Conservation (phyloP, 2,797 vertebrate species). For the Chelon auratus region DNA sequence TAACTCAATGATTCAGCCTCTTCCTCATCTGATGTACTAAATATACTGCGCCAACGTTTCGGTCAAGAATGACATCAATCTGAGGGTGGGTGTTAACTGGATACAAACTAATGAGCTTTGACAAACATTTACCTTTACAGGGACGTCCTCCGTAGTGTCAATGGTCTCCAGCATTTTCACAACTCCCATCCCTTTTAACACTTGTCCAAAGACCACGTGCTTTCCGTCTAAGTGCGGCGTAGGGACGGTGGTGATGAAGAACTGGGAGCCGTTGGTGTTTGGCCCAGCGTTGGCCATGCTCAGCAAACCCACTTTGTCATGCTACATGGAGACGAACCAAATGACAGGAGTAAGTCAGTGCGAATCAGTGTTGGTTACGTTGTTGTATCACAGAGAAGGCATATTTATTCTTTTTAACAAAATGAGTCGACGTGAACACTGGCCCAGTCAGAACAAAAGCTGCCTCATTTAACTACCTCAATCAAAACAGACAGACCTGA, state of each 20-base stretch:
- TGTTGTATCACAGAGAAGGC: neutral
- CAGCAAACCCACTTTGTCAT: constrained; percentile 90
- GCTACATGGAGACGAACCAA: constrained; percentile 76
- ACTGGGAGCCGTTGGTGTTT: constrained; percentile 96
- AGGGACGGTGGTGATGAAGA: constrained; percentile 95
- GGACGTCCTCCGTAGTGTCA: constrained; percentile 90
- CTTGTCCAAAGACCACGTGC: constrained; percentile 95
- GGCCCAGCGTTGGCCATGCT: constrained; percentile 98
- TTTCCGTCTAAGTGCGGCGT: constrained; percentile 94
- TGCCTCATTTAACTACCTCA: no score
- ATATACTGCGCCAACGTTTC: neutral
- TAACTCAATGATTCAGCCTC: neutral
- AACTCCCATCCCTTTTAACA: constrained; percentile 93
- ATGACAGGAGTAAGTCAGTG: neutral
- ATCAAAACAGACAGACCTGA: no score
- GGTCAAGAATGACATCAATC: no score
- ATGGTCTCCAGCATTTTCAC: constrained; percentile 90
- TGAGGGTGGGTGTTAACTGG: neutral
- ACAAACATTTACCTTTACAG: constrained; percentile 87
- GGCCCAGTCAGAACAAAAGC: no score
- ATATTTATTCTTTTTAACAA: no score
- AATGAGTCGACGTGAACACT: no score
- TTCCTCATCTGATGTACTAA: neutral
- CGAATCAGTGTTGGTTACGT: neutral
- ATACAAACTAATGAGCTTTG: neutral